Base-by-base conservation (phyloP, 2,113 vertebrate genomes). In the Oophaga pumilio region DNA sequence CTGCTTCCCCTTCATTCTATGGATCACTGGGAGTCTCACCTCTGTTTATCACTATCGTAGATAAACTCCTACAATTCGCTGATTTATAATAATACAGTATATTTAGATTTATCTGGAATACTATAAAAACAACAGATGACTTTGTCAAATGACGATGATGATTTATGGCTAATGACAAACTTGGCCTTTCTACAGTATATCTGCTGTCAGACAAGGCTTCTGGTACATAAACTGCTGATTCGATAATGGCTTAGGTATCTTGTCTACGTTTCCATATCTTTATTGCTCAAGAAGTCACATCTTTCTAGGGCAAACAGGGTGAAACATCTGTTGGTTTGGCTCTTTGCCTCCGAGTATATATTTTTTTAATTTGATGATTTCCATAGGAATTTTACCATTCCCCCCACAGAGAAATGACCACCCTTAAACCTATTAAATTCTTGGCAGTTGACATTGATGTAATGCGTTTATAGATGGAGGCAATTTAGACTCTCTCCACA, bases 381-480 rank as follows among this genome's bases (percentile, higher is more conserved):
- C 76, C 87, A 88, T 28, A 64, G 71, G 87, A 88, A 88, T 88
- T 77, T 88, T 53, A 82, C 87, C 87, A 84, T 88, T 88, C 62
- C 81, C 66, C 87, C 81, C 49, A 88, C 71, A 76, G 87, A 88
- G 71, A 76, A 88, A 88, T 88, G 87, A 83, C 87, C 87, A 88
- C 87, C 87, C 87, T 88, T 84, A 88, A 88, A 88, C 59, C 87
- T 88, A 88, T 88, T 88, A 88, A 76, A 88, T 84, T 88, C 50
- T 88, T 88, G 86, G 80, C 86, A 88, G 86, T 88, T 66, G 81
- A 88, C 60, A 33, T 76, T 60, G 71, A 88, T 84, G 82, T 84
- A 83, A 83, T 88, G 66, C 43, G 49, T 68, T 88, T 88, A 88
- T 88, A 88, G 80, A 88, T 84, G 80, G 87, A 88, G 82, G 87